These are phyloP conservation scores for Pammene fasciana DNA, from an alignment of 2,888 invertebrate genomes.

Conservation along the genomic window DNA sequence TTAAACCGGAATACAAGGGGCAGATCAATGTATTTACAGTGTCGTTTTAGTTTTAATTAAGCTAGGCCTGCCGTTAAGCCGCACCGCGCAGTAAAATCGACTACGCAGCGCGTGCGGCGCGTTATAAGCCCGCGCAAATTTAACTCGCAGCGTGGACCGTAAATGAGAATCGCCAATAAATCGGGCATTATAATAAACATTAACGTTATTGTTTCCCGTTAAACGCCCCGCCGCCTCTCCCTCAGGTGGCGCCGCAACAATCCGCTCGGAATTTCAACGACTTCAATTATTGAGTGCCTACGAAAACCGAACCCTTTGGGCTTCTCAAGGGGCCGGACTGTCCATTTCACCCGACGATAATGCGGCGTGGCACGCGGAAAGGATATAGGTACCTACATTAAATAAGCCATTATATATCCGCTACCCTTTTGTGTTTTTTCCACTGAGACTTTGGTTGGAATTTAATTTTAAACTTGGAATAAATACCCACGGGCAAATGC, in stretches of 20 bases:
- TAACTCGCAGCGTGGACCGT: slow-evolving; percentile 65
- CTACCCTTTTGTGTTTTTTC: slow-evolving; percentile 59
- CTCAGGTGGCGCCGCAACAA: slow-evolving; percentile 75
- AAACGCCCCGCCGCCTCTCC: slow-evolving; percentile 54
- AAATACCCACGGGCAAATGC: slow-evolving; percentile 43
- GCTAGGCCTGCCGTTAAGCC: slow-evolving; percentile 66
- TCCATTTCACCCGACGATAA: slow-evolving; percentile 75
- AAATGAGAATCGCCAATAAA: slow-evolving; percentile 80
- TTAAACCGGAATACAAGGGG: slow-evolving; percentile 59
- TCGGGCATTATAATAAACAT: slow-evolving; percentile 81
- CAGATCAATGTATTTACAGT: slow-evolving; percentile 70
- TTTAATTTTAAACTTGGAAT: slow-evolving; percentile 57
- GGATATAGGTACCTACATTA: slow-evolving; percentile 61
- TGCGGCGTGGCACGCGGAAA: slow-evolving; percentile 64
- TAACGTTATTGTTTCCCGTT: slow-evolving; percentile 78
- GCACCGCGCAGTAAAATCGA: slow-evolving; percentile 70
- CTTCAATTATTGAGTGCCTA: slow-evolving; percentile 82
- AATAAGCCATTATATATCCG: slow-evolving; percentile 66
- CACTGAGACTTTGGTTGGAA: slow-evolving; percentile 50
- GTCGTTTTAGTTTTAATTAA: slow-evolving; percentile 80
- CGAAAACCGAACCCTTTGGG: slow-evolving; percentile 76
- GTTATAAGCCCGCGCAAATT: slow-evolving; percentile 72
- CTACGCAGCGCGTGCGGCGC: slow-evolving; percentile 61
- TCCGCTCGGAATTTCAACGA: slow-evolving; percentile 80
- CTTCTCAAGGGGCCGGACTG: slow-evolving; percentile 78